phyloP scores from a whole-genome alignment of 2,797 vertebrate genomes.

The Tinamus major region DNA sequence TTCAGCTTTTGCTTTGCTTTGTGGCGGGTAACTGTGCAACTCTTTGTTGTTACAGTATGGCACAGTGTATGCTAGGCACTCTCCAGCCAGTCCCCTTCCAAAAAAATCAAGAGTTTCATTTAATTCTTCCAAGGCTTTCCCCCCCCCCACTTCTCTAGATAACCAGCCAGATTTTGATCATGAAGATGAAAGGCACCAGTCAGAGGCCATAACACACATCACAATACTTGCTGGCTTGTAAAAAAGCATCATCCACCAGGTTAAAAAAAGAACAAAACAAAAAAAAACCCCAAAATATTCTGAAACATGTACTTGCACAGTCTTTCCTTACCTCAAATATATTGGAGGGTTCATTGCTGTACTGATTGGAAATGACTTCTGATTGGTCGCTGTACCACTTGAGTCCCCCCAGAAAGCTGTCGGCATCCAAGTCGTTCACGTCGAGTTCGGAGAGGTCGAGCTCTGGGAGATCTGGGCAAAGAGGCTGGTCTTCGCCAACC shows the following conservation, averaged over 20 bases:
- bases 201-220: background rate
- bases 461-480: constrained; percentile 98
- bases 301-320: background rate
- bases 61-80: background rate
- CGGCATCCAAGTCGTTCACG: constrained; percentile 97
- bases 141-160: background rate
- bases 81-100: constrained; percentile 6
- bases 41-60: constrained; percentile 2
- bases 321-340: constrained; percentile 93
- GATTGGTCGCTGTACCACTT: constrained; percentile 99
- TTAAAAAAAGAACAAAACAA: background rate
- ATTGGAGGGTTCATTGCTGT: constrained; percentile 93
- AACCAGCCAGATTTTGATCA: background rate
- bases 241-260: background rate
- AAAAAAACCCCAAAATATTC: background rate
- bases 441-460: constrained; percentile 99
- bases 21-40: constrained; percentile 45
- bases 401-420: constrained; percentile 97
- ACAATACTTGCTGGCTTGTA: background rate
- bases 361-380: constrained; percentile 98
- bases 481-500: constrained; percentile 99
- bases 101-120: background rate
- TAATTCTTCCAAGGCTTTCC: background rate
- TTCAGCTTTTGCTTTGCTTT: constrained; percentile 29
- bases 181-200: background rate